phyloP scores from a whole-genome alignment of 2,797 vertebrate genomes.

The Crenichthys baileyi region DNA sequence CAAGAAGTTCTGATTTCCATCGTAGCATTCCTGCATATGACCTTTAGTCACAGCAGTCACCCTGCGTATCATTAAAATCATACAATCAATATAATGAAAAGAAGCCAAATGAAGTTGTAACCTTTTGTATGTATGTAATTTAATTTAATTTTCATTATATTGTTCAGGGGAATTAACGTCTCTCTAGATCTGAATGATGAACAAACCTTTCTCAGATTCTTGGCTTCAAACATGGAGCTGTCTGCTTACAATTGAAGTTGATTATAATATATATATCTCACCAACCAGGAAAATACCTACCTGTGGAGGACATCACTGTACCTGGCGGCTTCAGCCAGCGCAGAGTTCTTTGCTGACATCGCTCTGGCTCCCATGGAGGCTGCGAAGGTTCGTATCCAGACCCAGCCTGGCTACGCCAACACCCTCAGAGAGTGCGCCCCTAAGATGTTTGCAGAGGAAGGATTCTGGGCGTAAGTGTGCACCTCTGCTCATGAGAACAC shows the following conservation, averaged over 20 bases:
- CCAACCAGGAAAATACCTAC: constrained; percentile 90
- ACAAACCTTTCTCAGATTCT: not conserved
- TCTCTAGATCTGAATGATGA: not conserved
- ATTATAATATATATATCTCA: not conserved
- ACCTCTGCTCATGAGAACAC: not conserved
- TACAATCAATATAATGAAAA: too few relatives aligned
- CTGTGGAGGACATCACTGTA: constrained; percentile 96
- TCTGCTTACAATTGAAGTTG: not conserved
- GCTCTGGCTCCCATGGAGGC: constrained; percentile 99
- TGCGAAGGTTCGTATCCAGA: constrained; percentile 96
- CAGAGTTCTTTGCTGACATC: constrained; percentile 97
- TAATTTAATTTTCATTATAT: too few relatives aligned
- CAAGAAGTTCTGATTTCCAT: too few relatives aligned
- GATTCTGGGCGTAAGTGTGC: constrained; percentile 91
- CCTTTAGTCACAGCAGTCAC: too few relatives aligned
- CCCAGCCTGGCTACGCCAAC: constrained; percentile 95
- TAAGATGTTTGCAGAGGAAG: constrained; percentile 95
- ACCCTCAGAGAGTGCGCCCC: constrained; percentile 89
- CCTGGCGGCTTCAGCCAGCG: constrained; percentile 95
- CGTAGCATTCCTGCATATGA: too few relatives aligned
- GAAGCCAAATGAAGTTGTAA: too few relatives aligned
- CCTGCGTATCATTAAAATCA: too few relatives aligned
- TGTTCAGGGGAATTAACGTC: not conserved
- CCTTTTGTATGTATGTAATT: too few relatives aligned
- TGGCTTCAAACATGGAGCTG: not conserved